These are phyloP conservation scores for Lochmaea crataegi DNA, from an alignment of 2,888 invertebrate species.

Conservation along the genomic window DNA sequence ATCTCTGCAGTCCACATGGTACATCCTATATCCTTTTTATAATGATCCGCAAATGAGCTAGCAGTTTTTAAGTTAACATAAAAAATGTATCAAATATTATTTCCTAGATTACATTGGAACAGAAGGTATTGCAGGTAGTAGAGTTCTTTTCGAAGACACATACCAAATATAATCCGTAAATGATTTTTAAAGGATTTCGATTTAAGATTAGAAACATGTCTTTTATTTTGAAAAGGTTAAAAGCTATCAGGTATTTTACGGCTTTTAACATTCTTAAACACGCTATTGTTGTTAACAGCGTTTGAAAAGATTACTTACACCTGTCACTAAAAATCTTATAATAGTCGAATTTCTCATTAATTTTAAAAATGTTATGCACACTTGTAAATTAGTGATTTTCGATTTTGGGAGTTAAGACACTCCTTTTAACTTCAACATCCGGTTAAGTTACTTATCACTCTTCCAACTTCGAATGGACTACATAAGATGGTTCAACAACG, in stretches of 20 bases:
- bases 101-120: neutral
- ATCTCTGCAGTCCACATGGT: conserved; percentile 21
- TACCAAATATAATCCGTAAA: neutral
- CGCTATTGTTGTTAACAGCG: neutral
- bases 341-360: too few species aligned
- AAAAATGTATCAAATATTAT: conserved; percentile 11
- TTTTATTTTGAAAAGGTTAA: conserved; percentile 3
- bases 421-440: too few species aligned
- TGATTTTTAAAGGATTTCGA: neutral
- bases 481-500: too few species aligned
- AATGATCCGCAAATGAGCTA: conserved; percentile 22
- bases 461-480: too few species aligned
- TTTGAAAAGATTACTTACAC: neutral
- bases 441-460: too few species aligned
- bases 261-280: conserved; percentile 1
- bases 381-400: too few species aligned
- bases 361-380: too few species aligned
- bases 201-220: neutral
- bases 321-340: neutral
- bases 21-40: conserved; percentile 12
- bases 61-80: conserved; percentile 1
- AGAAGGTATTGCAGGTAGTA: conserved; percentile 1
- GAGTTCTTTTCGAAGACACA: neutral
- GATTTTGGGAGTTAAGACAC: too few species aligned
- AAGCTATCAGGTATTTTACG: neutral